These are phyloP conservation scores for Galleria mellonella DNA, from an alignment of 1,140 invertebrate genomes.

Conservation along the genomic window DNA sequence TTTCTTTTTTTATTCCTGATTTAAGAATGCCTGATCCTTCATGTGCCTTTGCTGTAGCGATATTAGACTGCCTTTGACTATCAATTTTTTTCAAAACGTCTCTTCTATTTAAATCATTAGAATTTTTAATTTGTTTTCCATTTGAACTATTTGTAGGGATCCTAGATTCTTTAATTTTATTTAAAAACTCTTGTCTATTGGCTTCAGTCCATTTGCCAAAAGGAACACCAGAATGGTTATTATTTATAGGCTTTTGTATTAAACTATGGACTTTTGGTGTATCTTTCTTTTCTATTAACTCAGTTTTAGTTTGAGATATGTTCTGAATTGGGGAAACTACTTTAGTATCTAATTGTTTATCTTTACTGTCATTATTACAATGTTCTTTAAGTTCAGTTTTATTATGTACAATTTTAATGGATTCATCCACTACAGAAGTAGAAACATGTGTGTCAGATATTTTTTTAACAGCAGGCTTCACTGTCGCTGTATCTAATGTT, in stretches of 20 bases:
- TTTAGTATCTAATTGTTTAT: conserved; percentile 5
- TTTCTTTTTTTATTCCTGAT: conserved; percentile 30
- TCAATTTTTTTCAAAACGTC: conserved; percentile 63
- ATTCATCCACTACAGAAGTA: too few species aligned
- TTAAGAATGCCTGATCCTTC: conserved; percentile 10
- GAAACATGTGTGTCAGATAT: too few species aligned
- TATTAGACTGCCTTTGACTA: conserved; percentile 49
- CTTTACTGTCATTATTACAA: not conserved
- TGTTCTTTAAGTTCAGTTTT: too few species aligned
- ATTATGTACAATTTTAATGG: too few species aligned
- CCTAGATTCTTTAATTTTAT: conserved; percentile 63
- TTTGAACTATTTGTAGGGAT: conserved; percentile 37
- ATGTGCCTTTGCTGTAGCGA: conserved; percentile 29
- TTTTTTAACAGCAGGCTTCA: too few species aligned
- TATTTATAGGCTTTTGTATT: conserved; percentile 27
- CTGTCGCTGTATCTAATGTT: too few species aligned
- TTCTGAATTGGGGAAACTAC: not conserved
- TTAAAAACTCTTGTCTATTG: conserved; percentile 61
- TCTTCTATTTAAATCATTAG: conserved; percentile 62
- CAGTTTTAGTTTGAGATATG: not conserved
- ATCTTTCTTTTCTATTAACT: conserved; percentile 13
- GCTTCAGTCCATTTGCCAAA: conserved; percentile 67
- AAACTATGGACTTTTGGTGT: conserved; percentile 17
- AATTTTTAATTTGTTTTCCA: conserved; percentile 61
- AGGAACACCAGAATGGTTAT: conserved; percentile 47